Conservation (phyloP, 2,888 invertebrate species). For the Eupithecia dodoneata region DNA sequence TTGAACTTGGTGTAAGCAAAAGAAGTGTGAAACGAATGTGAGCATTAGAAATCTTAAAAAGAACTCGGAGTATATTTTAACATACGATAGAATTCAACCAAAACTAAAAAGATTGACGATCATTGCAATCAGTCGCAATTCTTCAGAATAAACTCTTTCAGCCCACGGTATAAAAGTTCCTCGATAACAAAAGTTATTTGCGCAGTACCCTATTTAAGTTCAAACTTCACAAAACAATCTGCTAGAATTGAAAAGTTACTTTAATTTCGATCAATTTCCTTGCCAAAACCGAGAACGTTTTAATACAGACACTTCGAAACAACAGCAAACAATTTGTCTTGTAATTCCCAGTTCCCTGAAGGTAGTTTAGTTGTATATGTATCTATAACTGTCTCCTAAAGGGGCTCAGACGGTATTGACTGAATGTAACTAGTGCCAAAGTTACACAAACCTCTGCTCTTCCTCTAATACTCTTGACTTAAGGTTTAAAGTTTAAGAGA, state of each 20-base stretch:
- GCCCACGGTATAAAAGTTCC: background rate
- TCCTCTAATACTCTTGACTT: slow-evolving; percentile 39
- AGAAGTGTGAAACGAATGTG: background rate
- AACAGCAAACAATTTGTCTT: slow-evolving; percentile 24
- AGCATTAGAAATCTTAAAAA: background rate
- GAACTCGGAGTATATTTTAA: background rate
- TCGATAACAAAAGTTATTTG: slow-evolving; percentile 12
- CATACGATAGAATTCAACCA: background rate
- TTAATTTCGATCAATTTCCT: slow-evolving; percentile 27
- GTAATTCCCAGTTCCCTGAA: slow-evolving; percentile 17
- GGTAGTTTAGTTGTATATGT: slow-evolving; percentile 12
- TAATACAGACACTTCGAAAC: slow-evolving; percentile 22
- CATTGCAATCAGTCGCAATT: background rate
- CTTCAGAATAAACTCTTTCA: background rate
- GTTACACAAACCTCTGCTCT: slow-evolving; percentile 56
- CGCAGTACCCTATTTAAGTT: slow-evolving; percentile 9
- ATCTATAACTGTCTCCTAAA: slow-evolving; percentile 25
- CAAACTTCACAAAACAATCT: slow-evolving; percentile 14
- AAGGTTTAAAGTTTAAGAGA: background rate
- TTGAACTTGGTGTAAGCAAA: background rate
- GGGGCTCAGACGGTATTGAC: slow-evolving; percentile 37
- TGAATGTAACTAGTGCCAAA: slow-evolving; percentile 54
- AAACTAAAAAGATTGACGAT: background rate
- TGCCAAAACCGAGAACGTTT: slow-evolving; percentile 17
- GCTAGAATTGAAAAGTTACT: slow-evolving; percentile 21